These are phyloP conservation scores for Anguilla megastoma DNA, from an alignment of 2,797 vertebrate genomes.

Conservation along the genomic window DNA sequence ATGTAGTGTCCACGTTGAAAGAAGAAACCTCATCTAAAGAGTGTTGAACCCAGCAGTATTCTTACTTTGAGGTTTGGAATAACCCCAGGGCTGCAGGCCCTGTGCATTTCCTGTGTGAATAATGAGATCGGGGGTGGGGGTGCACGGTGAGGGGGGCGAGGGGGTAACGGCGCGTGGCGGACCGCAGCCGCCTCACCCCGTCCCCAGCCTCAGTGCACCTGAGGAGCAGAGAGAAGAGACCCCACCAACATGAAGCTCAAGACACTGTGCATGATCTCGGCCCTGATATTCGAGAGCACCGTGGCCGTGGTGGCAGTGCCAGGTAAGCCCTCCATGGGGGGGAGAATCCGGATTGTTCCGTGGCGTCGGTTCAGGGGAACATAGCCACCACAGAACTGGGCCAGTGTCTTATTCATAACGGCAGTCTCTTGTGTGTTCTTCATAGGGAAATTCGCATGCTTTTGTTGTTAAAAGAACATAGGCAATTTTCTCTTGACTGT, in stretches of 20 bases:
- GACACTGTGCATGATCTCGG: slow-evolving; percentile 31
- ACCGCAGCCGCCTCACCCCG: slow-evolving; percentile 2
- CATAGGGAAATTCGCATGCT: neutral
- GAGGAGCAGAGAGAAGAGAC: neutral
- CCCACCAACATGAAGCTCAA: slow-evolving; percentile 28
- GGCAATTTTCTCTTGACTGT: neutral
- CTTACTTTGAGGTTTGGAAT: neutral
- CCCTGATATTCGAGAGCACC: slow-evolving; percentile 35
- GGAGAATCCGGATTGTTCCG: neutral
- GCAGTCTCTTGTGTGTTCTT: neutral
- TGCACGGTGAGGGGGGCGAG: neutral
- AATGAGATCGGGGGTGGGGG: neutral
- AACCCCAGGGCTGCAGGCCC: neutral
- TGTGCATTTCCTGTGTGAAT: slow-evolving; percentile 28
- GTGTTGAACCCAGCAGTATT: neutral
- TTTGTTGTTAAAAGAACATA: neutral
- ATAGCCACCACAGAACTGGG: neutral
- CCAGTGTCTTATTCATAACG: neutral
- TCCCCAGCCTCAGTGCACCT: neutral
- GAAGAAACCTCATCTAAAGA: neutral
- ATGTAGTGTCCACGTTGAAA: neutral
- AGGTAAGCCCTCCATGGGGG: slow-evolving; percentile 34
- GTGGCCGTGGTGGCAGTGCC: slow-evolving; percentile 39
- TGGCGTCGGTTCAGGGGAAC: neutral
- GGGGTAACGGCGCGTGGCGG: slow-evolving; percentile 31